A percentile compares a stretch with the other conserved stretches of the same genome.
Evolutionary conservation across 1,140 invertebrate genomes (phyloP).

Genomic region (Scaptomyza hsui): DNA sequence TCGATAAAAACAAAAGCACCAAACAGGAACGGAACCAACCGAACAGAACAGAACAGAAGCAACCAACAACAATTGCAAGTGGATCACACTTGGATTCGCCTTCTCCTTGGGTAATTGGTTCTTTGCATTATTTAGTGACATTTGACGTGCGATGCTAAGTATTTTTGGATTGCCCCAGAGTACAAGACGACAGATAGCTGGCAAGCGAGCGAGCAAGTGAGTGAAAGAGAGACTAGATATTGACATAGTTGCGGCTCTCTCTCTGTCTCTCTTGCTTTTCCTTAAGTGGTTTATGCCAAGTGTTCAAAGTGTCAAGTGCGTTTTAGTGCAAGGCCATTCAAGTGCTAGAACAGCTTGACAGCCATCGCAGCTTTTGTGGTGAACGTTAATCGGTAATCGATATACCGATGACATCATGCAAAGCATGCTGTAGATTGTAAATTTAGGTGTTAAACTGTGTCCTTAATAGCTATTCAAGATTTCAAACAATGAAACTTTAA

Average conservation of each 20-base stretch:
- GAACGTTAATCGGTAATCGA: neutral
- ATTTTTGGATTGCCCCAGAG: conserved; percentile 42
- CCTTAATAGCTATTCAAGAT: too few species aligned
- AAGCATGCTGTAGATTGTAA: too few species aligned
- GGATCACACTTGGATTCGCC: conserved; percentile 45
- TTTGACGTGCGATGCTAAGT: conserved; percentile 48
- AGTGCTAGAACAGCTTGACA: neutral
- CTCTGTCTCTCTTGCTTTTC: neutral
- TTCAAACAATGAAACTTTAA: too few species aligned
- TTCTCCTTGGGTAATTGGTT: conserved; percentile 43
- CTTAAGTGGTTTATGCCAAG: conserved; percentile 15
- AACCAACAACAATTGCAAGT: conserved; percentile 37
- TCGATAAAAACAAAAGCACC: conserved; percentile 29
- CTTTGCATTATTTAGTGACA: conserved; percentile 51
- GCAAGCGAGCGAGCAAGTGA: neutral
- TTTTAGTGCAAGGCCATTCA: neutral
- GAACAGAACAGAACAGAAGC: too few species aligned
- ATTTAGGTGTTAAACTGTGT: too few species aligned
- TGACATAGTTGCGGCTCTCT: neutral
- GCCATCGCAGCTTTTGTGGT: neutral
- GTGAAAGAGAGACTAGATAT: too few species aligned
- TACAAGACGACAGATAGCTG: neutral
- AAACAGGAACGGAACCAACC: conserved; percentile 10
- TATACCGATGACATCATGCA: neutral
- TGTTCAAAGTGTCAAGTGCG: conserved; percentile 1